Conservation (phyloP, 2,113 vertebrate species). For the Stigmatopora argus region DNA sequence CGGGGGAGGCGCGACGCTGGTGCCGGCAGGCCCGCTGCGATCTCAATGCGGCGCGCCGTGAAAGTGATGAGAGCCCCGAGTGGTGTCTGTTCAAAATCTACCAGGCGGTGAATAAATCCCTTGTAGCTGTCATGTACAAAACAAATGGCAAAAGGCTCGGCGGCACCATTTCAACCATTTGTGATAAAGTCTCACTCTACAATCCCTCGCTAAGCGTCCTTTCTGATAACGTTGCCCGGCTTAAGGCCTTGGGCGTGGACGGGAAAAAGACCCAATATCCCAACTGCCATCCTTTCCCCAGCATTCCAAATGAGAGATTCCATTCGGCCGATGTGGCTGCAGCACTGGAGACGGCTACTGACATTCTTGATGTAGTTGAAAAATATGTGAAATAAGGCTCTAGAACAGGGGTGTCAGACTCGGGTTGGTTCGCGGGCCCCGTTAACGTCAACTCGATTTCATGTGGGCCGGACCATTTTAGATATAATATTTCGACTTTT, state of each 20-base stretch:
- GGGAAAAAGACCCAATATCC: slow-evolving; percentile 75
- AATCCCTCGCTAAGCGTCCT: slow-evolving; percentile 46
- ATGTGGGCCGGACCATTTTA: too few relatives aligned
- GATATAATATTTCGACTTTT: too few relatives aligned
- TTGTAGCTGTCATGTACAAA: slow-evolving; percentile 65
- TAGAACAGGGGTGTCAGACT: too few relatives aligned
- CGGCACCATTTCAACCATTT: slow-evolving; percentile 52
- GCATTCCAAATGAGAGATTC: slow-evolving; percentile 68
- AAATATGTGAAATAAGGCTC: slow-evolving; percentile 47
- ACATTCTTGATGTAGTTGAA: slow-evolving; percentile 52
- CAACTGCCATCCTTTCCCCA: slow-evolving; percentile 54
- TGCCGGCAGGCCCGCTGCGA: slow-evolving; percentile 73
- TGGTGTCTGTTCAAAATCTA: slow-evolving; percentile 78
- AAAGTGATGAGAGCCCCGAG: slow-evolving; percentile 56
- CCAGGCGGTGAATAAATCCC: slow-evolving; percentile 73
- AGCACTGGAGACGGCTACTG: slow-evolving; percentile 53
- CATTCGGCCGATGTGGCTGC: slow-evolving; percentile 36
- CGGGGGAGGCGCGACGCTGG: slow-evolving; percentile 72
- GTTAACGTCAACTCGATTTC: too few relatives aligned
- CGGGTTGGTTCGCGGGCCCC: too few relatives aligned
- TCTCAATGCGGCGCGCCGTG: slow-evolving; percentile 60
- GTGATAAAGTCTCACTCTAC: slow-evolving; percentile 45
- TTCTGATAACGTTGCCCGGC: slow-evolving; percentile 39
- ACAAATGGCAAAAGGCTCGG: slow-evolving; percentile 33
- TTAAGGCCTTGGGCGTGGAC: slow-evolving; percentile 64